Evolutionary conservation across 2,113 vertebrate genomes (phyloP).

Genomic region (Blennius ocellaris): DNA sequence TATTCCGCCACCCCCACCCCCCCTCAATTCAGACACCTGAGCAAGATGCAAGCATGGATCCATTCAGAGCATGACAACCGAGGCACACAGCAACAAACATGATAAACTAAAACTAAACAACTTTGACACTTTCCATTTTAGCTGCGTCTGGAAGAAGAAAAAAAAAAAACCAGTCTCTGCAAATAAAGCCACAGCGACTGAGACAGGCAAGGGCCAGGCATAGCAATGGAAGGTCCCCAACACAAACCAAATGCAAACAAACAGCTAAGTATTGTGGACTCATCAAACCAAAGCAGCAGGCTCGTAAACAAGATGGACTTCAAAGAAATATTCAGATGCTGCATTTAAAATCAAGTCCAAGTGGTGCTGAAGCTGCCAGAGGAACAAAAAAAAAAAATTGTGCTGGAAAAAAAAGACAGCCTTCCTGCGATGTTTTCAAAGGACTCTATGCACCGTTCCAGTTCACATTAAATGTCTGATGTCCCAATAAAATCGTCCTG

Average conservation of each 20-base stretch:
- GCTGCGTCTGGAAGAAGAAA: background rate
- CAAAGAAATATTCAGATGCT: background rate
- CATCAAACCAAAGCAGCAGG: background rate
- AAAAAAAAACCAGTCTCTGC: background rate
- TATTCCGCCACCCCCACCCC: no score
- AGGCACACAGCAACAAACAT: background rate
- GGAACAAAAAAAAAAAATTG: background rate
- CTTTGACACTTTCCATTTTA: background rate
- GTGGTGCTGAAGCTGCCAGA: background rate
- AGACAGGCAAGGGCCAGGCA: background rate
- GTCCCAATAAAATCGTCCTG: background rate
- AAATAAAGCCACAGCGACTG: background rate
- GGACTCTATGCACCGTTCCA: background rate
- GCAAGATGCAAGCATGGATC: background rate
- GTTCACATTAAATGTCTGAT: background rate
- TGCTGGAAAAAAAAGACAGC: background rate
- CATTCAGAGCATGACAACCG: background rate
- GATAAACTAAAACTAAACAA: background rate
- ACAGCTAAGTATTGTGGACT: background rate
- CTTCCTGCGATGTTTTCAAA: background rate
- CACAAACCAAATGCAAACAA: constrained; percentile 5
- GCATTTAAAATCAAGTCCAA: background rate
- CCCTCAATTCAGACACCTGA: background rate
- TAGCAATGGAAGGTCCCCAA: constrained; percentile 2
- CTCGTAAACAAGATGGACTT: background rate